phyloP scores from a whole-genome alignment of 2,888 invertebrate species.

The Hydropsyche betteni region DNA sequence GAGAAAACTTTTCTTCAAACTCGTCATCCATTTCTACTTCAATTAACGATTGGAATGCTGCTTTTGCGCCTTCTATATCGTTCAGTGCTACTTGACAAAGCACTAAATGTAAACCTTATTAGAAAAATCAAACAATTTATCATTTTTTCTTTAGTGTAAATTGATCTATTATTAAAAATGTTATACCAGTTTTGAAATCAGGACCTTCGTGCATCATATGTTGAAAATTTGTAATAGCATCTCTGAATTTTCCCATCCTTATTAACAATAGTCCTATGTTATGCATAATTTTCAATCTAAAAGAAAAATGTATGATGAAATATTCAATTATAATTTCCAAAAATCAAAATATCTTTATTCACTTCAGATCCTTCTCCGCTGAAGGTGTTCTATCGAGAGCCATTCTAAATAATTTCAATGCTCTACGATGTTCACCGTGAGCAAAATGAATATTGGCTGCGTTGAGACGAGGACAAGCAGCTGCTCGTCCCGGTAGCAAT shows the following conservation, averaged over 20 bases:
- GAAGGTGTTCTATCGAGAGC: constrained; percentile 96
- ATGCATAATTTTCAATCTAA: constrained; percentile 94
- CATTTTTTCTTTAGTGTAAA: not conserved
- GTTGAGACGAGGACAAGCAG: constrained; percentile 43
- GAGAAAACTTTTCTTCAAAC: constrained; percentile 74
- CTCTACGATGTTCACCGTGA: constrained; percentile 85
- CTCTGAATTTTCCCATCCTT: constrained; percentile 94
- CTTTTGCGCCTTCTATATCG: constrained; percentile 92
- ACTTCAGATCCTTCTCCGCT: constrained; percentile 91
- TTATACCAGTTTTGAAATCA: constrained; percentile 77
- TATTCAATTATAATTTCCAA: constrained; percentile 41
- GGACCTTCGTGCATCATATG: constrained; percentile 97
- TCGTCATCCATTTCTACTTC: constrained; percentile 86
- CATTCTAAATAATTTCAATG: constrained; percentile 98
- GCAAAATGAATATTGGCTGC: constrained; percentile 49
- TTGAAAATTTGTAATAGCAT: constrained; percentile 96
- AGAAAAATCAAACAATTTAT: constrained; percentile 3
- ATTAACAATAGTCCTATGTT: constrained; percentile 96
- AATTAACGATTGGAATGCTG: constrained; percentile 88
- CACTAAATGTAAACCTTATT: constrained; percentile 83
- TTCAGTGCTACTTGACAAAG: constrained; percentile 89
- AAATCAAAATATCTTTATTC: constrained; percentile 42
- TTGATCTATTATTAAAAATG: not conserved
- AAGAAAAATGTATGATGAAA: constrained; percentile 28
- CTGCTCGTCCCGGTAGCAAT: constrained; percentile 44